These are phyloP conservation scores for Rhodinocichla rosea DNA, from an alignment of 2,113 vertebrate genomes.

Conservation along the genomic window DNA sequence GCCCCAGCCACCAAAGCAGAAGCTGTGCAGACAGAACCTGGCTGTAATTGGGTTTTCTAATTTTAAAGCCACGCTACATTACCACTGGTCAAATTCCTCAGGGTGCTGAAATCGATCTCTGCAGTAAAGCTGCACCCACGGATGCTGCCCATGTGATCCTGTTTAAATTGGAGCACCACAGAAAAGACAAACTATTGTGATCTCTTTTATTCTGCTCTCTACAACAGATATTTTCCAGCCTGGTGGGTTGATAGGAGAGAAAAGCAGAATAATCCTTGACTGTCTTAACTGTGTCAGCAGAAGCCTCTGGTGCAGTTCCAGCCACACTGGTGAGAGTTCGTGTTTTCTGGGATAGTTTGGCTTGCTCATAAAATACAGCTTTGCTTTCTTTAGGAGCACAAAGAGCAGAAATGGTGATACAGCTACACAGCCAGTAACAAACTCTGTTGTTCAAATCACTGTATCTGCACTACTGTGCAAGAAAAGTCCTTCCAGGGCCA, in stretches of 20 bases:
- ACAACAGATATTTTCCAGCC: not conserved
- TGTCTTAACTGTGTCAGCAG: constrained; percentile 32
- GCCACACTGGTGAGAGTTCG: not conserved
- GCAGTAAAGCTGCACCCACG: not conserved
- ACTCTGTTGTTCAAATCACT: not conserved
- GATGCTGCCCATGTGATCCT: not conserved
- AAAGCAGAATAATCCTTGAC: not conserved
- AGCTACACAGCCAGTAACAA: not conserved
- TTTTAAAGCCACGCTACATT: constrained; percentile 10
- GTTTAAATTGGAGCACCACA: constrained; percentile 12
- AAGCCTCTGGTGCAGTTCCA: constrained; percentile 10
- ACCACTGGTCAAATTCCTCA: not conserved
- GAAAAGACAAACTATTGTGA: constrained; percentile 13
- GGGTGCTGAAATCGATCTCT: not conserved
- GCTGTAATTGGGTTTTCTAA: not conserved
- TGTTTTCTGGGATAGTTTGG: not conserved
- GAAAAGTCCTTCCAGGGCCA: not conserved
- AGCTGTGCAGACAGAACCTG: not conserved
- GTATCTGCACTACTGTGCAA: not conserved
- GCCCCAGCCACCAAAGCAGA: not conserved
- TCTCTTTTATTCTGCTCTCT: not conserved
- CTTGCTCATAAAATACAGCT: not conserved
- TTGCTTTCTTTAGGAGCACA: not conserved
- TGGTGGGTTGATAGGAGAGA: not conserved
- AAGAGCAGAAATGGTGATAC: not conserved